Conservation (phyloP, 2,797 vertebrate species). For the Sarcoramphus papa region DNA sequence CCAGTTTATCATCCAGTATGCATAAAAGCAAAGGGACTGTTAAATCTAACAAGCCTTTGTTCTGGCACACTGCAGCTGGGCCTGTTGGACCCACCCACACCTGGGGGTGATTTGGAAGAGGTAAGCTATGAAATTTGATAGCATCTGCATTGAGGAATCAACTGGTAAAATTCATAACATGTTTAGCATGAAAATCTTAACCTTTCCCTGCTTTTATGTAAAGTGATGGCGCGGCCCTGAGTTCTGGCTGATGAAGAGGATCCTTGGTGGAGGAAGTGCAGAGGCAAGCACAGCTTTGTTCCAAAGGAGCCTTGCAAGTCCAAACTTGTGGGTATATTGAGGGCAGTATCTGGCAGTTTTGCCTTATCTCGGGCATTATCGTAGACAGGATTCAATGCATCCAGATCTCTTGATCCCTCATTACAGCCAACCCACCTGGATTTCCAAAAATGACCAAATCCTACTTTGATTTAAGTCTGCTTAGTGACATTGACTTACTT, state of each 20-base stretch:
- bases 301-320: neutral
- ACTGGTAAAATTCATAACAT: neutral
- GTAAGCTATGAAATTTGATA: neutral
- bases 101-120: neutral
- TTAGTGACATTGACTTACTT: neutral
- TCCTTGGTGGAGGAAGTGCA: neutral
- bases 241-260: neutral
- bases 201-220: neutral
- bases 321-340: neutral
- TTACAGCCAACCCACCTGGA: neutral
- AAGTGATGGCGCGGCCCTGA: accelerated
- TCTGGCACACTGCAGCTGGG: neutral
- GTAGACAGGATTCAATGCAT: neutral
- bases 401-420: neutral
- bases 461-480: neutral
- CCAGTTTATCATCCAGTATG: neutral
- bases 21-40: neutral
- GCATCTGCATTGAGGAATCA: neutral
- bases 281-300: neutral
- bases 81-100: neutral
- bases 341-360: neutral
- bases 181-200: neutral
- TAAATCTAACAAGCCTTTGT: neutral
- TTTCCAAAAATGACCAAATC: neutral
- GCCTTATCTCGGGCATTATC: neutral